phyloP scores from a whole-genome alignment of 2,113 vertebrate genomes.

The Raphicerus campestris region DNA sequence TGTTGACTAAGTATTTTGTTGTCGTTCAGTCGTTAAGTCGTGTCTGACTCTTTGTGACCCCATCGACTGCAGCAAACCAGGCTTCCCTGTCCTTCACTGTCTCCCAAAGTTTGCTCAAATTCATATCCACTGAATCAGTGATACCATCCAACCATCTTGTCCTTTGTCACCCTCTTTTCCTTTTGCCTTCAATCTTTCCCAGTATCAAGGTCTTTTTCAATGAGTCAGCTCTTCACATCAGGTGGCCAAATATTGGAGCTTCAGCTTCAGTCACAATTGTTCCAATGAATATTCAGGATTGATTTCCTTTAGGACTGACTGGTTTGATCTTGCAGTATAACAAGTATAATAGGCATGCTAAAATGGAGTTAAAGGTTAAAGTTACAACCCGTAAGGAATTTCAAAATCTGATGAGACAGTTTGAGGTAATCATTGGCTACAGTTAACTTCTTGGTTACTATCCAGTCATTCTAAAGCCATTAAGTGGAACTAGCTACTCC shows the following conservation, averaged over 20 bases:
- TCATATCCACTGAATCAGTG: background rate
- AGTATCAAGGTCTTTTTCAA: background rate
- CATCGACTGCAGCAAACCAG: background rate
- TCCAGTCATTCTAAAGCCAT: background rate
- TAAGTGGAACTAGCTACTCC: background rate
- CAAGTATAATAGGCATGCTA: background rate
- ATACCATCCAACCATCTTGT: background rate
- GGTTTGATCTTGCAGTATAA: background rate
- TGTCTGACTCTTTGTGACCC: background rate
- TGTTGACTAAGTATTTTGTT: background rate
- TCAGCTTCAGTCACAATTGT: background rate
- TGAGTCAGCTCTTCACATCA: background rate
- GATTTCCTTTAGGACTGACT: background rate
- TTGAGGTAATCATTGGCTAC: background rate
- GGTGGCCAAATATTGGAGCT: background rate
- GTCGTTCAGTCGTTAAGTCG: background rate
- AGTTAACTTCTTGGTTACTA: background rate
- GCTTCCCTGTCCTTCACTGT: background rate
- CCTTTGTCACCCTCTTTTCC: background rate
- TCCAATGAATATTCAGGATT: background rate
- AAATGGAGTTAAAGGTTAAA: conserved; percentile 1
- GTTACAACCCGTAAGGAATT: background rate
- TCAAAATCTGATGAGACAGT: conserved; percentile 2
- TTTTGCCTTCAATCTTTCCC: background rate
- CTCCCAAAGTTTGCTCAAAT: background rate